A percentile compares a stretch with the other conserved stretches of the same genome.
These are phyloP conservation scores for Oreochromis spilurus DNA, from an alignment of 2,113 vertebrate species.

Conservation along the genomic window DNA sequence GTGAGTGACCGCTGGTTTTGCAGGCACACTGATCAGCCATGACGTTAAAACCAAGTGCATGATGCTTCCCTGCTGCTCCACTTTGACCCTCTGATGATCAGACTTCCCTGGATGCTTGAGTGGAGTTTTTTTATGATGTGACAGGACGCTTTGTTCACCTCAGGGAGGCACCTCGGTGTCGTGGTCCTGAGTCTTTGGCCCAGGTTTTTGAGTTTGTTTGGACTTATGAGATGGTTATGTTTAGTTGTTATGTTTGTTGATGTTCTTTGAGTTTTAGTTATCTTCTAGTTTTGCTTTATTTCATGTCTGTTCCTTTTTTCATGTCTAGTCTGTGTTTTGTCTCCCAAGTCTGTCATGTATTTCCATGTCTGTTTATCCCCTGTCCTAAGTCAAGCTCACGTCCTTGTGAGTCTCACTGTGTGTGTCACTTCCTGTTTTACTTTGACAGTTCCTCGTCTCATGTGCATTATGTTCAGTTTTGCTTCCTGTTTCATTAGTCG, in stretches of 20 bases:
- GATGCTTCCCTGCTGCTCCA: background rate
- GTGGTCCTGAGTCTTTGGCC: background rate
- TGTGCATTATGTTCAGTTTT: background rate
- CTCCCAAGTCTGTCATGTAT: background rate
- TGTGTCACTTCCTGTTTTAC: background rate
- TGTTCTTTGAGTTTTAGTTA: background rate
- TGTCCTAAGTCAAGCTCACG: background rate
- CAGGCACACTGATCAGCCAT: background rate
- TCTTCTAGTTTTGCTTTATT: background rate
- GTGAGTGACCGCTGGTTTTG: background rate
- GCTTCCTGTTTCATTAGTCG: background rate
- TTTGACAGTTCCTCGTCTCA: background rate
- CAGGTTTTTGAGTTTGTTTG: background rate
- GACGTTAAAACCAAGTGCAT: accelerated
- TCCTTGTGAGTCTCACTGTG: background rate
- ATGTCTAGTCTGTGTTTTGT: background rate
- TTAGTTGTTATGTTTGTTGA: background rate
- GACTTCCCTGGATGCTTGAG: background rate
- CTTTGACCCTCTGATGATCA: background rate
- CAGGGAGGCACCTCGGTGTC: background rate
- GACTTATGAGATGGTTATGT: background rate
- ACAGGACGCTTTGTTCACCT: accelerated
- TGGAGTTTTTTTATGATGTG: background rate
- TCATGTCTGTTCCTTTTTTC: background rate
- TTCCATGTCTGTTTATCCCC: background rate